Base-by-base conservation (phyloP, 2,888 invertebrate genomes). In the Leptogaster cylindrica region DNA sequence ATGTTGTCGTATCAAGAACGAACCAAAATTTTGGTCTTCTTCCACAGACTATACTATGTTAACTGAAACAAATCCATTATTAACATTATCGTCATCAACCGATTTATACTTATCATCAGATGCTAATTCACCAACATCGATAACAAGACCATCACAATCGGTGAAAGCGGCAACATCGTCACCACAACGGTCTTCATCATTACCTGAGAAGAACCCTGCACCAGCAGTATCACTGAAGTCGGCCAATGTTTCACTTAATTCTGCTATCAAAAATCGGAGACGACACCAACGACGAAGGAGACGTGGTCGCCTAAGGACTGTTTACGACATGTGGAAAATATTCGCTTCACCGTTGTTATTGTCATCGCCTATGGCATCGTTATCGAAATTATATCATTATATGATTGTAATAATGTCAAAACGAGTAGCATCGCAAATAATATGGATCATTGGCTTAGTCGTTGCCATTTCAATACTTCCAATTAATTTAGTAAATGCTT, bases 241-340 rank as follows among this genome's bases (percentile, higher is more conserved):
- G 58, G 44, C 31, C 33, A 25, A 27, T 23, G 33, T 55, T 23
- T 58, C 41, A 58, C 25, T 33, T 36, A 46, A 58, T 5, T 58
- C 25, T 4, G 50, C 25, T 8, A 65, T 51, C 14, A 33, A 16
- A 51, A 65, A 65, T 65, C 52, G 65, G n/a, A 51, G 52, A 41
- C 20, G 51, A 16, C 52, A 52, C 8, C 27, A 51, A 18, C 78
- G 79, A 71, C 77, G 78, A 65, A 76, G 80, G n/a, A 73, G 81
- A 67, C 78, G 80, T 68, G 80, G 81, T 14, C 77, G 80, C 20
- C 79, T 80, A 80, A 80, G 81, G 77, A 51, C 16, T 25, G 20
- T 65, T 27, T 51, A 52, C 31, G 52, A 52, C 28, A 52, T 65
- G 28, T 52, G 31, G 39, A 65, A 65, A 51, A 31, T 12, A n/a